Conservation (phyloP, 2,797 vertebrate species). For the Neostethus bicornis region DNA sequence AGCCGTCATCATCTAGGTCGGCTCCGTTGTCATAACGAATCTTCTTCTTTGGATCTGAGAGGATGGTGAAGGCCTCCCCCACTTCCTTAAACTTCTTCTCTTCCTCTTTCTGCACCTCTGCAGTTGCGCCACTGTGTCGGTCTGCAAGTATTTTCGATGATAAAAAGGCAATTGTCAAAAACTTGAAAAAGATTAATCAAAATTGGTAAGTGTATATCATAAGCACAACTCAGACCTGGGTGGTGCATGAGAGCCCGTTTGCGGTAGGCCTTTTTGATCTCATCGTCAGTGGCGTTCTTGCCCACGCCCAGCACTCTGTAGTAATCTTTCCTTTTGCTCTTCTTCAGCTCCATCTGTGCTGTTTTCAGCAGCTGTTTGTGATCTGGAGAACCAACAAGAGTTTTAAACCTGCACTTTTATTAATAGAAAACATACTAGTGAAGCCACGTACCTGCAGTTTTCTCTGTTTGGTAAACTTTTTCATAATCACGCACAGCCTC, state of each 20-base stretch:
- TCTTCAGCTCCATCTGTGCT: slow-evolving; percentile 93
- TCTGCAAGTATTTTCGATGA: slow-evolving; percentile 72
- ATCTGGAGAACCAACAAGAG: slow-evolving; percentile 71
- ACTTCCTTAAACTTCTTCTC: slow-evolving; percentile 99
- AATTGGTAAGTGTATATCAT: neutral
- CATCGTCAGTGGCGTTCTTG: slow-evolving; percentile 93
- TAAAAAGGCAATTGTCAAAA: neutral
- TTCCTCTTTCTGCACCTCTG: slow-evolving; percentile 96
- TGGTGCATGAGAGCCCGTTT: slow-evolving; percentile 98
- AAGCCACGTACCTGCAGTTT: slow-evolving; percentile 87
- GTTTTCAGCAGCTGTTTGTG: slow-evolving; percentile 93
- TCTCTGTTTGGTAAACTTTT: slow-evolving; percentile 96
- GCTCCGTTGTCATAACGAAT: slow-evolving; percentile 95
- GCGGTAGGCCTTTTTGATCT: slow-evolving; percentile 96
- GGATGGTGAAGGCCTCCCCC: slow-evolving; percentile 96
- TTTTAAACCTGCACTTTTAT: neutral
- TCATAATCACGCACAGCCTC: slow-evolving; percentile 96
- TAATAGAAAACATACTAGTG: neutral
- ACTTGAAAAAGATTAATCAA: neutral
- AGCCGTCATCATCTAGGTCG: slow-evolving; percentile 91
- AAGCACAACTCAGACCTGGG: slow-evolving; percentile 80
- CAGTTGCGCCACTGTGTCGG: slow-evolving; percentile 92
- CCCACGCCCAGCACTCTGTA: slow-evolving; percentile 94
- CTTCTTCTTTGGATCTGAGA: slow-evolving; percentile 98
- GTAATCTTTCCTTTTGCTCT: slow-evolving; percentile 97